These are phyloP conservation scores for Catharus minimus DNA, from an alignment of 2,113 vertebrate genomes.

Conservation along the genomic window DNA sequence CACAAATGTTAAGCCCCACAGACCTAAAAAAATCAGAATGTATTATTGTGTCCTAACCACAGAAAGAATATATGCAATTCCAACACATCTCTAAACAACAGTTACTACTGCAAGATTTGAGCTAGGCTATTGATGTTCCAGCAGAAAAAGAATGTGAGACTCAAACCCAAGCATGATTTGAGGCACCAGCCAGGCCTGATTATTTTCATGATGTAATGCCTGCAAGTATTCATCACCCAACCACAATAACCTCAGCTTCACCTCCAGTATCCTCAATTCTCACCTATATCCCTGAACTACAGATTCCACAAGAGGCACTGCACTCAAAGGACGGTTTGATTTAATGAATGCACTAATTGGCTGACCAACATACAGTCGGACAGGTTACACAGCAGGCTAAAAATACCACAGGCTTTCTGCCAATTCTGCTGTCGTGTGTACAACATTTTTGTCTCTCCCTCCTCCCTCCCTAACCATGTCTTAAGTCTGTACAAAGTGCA, in stretches of 20 bases:
- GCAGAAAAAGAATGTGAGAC: background rate
- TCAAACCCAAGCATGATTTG: background rate
- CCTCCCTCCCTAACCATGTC: background rate
- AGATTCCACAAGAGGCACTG: background rate
- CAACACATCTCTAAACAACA: background rate
- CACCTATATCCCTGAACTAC: background rate
- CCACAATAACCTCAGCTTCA: background rate
- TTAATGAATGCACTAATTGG: background rate
- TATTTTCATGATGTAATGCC: background rate
- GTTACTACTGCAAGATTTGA: background rate
- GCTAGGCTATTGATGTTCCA: background rate
- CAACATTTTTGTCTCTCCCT: background rate
- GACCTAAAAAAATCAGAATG: background rate
- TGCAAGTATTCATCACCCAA: background rate
- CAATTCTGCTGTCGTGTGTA: accelerated
- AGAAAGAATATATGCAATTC: background rate
- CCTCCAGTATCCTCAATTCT: background rate
- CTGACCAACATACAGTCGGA: background rate
- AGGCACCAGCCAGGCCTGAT: background rate
- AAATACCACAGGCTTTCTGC: background rate
- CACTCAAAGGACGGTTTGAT: background rate
- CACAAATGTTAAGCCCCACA: background rate
- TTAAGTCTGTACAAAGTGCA: background rate
- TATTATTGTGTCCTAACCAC: background rate
- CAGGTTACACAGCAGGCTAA: background rate